Evolutionary conservation across 1,140 invertebrate genomes (phyloP), one percentile per base, ranked within the genome.

Genomic region (Colletes gigas): DNA sequence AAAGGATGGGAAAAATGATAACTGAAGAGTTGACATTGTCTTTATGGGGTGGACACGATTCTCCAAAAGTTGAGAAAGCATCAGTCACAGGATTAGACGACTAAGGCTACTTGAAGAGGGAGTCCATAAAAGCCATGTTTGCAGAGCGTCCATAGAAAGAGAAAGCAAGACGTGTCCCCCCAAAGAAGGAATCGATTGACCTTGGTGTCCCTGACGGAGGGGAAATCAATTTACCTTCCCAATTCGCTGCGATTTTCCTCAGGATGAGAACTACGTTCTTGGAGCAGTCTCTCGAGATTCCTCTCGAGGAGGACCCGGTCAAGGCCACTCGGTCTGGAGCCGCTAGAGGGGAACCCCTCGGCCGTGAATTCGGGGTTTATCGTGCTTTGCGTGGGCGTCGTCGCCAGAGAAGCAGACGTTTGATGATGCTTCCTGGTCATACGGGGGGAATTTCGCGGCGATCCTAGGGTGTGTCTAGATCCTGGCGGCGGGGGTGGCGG

Each of bases 291-390:
- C 83, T 95, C 94, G 47, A 95, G 92, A 85, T 95, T 95, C 77
- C 95, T 91, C 82, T 95, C 95, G 0, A 95, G 90, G 8, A 95
- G 89, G 14, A 95, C 94, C 72, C 95, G 93, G 83, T 96, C 95
- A 67, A 95, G 91, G 39, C 94, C 94, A 68, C 83, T 92, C 79
- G 88, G 88, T 70, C 90, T 89, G n/a, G 92, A 91, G 4, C 90
- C 88, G 44, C 76, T 85, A 9, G 72, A 72, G 8, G 87, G 21
- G 19, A 85, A 81, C n/a, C 66, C 82, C 68, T 88, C 71, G 67
- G 72, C 21, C 63, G 82, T 44, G 81, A 86, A 84, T 30, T 88
- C 87, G 6, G 83, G 81, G 17, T 19, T 78, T 21, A 88, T 21
- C 54, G 83, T 75, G 74, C 88, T 74, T 63, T 88, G 90, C 52